phyloP scores from a whole-genome alignment of 2,797 vertebrate genomes.

The Pseudotriccus pelzelni region DNA sequence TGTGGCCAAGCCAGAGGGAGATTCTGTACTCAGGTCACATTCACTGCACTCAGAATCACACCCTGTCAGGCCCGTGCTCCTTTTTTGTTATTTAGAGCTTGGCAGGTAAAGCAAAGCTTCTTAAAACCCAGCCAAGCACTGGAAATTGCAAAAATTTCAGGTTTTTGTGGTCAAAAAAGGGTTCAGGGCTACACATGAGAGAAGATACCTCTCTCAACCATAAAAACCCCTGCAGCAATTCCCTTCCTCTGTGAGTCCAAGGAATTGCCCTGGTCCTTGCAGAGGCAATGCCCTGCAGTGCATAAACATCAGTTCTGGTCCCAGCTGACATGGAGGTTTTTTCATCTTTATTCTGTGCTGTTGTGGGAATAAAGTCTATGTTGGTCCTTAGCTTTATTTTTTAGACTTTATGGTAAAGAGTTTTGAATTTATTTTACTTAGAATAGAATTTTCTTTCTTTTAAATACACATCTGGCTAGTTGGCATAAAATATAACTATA shows the following conservation, averaged over 20 bases:
- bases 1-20: neutral
- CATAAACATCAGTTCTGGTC: neutral
- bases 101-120: neutral
- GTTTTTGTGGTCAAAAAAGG: neutral
- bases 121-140: neutral
- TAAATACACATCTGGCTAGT: slow-evolving; percentile 48
- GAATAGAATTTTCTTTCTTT: slow-evolving; percentile 34
- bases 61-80: neutral
- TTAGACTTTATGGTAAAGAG: slow-evolving; percentile 23
- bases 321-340: neutral
- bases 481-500: slow-evolving; percentile 21
- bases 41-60: neutral
- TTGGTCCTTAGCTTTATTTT: neutral
- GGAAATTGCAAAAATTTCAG: neutral
- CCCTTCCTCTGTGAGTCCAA: neutral
- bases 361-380: neutral
- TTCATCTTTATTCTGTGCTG: neutral
- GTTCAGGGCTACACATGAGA: neutral
- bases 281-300: neutral
- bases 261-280: neutral
- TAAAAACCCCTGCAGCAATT: neutral
- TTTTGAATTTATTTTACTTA: slow-evolving; percentile 59
- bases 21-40: neutral
- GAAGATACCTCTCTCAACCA: neutral
- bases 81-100: neutral